Percentiles rank a stretch among this genome's conserved stretches.
phyloP scores from a whole-genome alignment of 2,113 vertebrate genomes.

The Picathartes gymnocephalus region DNA sequence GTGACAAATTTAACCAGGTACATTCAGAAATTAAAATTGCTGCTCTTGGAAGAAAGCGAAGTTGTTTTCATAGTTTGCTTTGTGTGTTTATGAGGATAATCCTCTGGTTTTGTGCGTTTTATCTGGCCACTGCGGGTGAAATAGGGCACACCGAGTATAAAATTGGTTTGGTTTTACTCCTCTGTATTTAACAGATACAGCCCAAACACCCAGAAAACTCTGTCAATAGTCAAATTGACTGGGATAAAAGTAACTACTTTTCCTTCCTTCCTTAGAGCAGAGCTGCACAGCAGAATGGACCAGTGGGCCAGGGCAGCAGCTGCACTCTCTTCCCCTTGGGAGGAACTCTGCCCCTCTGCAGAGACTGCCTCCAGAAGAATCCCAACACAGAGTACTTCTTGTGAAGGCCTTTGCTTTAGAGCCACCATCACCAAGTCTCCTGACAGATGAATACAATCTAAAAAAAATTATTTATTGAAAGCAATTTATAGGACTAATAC shows the following conservation, averaged over 20 bases:
- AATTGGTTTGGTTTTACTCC: background rate
- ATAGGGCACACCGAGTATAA: background rate
- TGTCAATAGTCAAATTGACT: background rate
- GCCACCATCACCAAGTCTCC: background rate
- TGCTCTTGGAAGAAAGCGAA: background rate
- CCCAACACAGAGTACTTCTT: background rate
- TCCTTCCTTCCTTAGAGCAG: background rate
- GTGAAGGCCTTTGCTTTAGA: background rate
- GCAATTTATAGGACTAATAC: background rate
- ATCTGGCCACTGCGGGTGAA: background rate
- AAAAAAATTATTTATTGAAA: background rate
- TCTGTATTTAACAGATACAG: background rate
- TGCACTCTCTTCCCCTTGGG: background rate
- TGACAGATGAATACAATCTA: background rate
- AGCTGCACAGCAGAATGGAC: rapidly evolving
- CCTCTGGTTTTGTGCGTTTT: background rate
- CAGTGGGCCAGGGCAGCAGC: background rate
- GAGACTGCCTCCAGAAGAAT: background rate
- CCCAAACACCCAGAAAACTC: background rate
- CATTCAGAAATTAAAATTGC: background rate
- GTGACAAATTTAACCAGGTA: background rate
- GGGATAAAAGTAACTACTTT: background rate
- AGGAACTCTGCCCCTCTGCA: background rate
- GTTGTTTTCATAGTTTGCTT: background rate
- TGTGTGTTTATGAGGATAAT: background rate